phyloP scores from a whole-genome alignment of 2,888 invertebrate genomes.

The Chrysomela aeneicollis region DNA sequence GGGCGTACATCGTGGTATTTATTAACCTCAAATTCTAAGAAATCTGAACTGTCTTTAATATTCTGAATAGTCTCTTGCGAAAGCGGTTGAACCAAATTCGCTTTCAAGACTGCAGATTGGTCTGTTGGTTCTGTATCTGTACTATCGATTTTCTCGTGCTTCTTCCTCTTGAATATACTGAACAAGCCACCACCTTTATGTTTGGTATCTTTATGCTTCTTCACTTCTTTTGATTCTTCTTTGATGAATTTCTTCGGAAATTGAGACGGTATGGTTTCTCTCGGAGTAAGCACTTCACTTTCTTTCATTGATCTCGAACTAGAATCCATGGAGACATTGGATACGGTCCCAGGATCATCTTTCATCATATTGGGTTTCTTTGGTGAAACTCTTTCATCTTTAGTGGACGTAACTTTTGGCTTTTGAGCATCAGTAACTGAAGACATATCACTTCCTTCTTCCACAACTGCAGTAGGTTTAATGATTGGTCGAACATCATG shows the following conservation, averaged over 20 bases:
- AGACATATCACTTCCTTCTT: constrained; percentile 12
- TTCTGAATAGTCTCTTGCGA: constrained; percentile 31
- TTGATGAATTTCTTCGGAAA: not conserved
- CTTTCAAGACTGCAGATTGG: not conserved
- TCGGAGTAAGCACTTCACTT: not conserved
- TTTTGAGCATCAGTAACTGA: too few relatives aligned
- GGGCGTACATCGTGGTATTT: constrained; percentile 40
- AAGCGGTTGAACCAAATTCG: not conserved
- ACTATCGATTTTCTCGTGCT: not conserved
- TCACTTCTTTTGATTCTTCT: constrained; percentile 15
- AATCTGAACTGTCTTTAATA: constrained; percentile 39
- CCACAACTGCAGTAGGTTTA: constrained; percentile 27
- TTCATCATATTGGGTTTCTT: too few relatives aligned
- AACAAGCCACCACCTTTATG: constrained; percentile 17
- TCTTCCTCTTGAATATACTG: constrained; percentile 35
- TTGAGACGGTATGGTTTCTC: too few relatives aligned
- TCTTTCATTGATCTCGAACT: too few relatives aligned
- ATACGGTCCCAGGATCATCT: too few relatives aligned
- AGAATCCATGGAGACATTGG: too few relatives aligned
- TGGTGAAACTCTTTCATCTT: constrained; percentile 25
- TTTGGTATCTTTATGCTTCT: constrained; percentile 27
- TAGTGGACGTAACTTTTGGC: not conserved
- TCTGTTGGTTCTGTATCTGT: not conserved
- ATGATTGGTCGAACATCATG: constrained; percentile 36
- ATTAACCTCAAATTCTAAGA: constrained; percentile 42